Evolutionary conservation across 2,888 invertebrate genomes (phyloP), one percentile per base, ranked within the genome.

Genomic region (Rhamnusium bicolor): DNA sequence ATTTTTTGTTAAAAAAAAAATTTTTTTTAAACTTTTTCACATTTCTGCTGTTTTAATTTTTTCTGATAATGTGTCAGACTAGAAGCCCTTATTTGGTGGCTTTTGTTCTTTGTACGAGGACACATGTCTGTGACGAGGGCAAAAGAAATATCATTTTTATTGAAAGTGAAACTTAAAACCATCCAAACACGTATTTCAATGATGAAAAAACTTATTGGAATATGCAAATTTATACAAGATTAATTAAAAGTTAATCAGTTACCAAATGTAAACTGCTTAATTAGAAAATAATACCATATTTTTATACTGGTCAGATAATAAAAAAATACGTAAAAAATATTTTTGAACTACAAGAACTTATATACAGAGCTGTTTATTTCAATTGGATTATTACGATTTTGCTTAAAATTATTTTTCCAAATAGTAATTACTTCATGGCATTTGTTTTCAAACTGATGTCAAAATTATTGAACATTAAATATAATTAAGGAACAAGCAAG

Each of bases 101-200:
- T 24, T 4, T 24, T 24, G 6, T 24, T n/a, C 2, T 24, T 18
- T 16, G 49, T 18, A 51, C 18, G n/a, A 16, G 49, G 49, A 7
- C 14, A 49, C 49, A n/a, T 51, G 18, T 18, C 3, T 8, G 18
- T 51, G 19, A 19, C 19, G 18, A 19, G 7, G 18, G 2, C 2
- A 40, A 40, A 10, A 40, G 40, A 12, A 12, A 40, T 12, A 40
- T n/a, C 27, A 54, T 6, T 54, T 54, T 54, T 24, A 54, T 54
- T 24, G 54, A 54, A 54, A 54, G 54, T 54, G 24, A 54, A 54
- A 54, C 24, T 27, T 24, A 5, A n/a, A 54, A 24, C 54, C 7
- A 54, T 19, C 18, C 5, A 54, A 54, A 21, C 53, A 24, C 27
- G n/a, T 40, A 24, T 54, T 54, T 54, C 24, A 54, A 24, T 24